Evolutionary conservation across 2,797 vertebrate genomes (phyloP), one percentile per base, ranked within the genome.

Genomic region (Manis crassicaudata): DNA sequence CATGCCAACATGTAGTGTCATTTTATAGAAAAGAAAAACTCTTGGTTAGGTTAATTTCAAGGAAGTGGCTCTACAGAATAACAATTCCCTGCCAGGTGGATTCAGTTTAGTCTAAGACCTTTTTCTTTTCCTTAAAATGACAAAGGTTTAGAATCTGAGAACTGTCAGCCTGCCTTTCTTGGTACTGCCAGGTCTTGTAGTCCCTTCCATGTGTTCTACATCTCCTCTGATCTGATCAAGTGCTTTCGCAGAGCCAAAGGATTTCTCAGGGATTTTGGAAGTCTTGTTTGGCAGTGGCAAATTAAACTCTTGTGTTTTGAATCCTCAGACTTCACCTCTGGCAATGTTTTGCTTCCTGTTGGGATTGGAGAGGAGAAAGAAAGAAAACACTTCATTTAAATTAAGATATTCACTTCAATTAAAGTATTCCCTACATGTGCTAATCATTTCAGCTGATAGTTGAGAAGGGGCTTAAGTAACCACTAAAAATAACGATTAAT

Each of bases 11-110:
- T 60, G 27, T 77, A 52, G 9, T 37, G 0, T 68, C 60, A 20
- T 82, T 82, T 88, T 88, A 46, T 27, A 82, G 52, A 65, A 54
- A 56, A 21, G 40, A 70, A 63, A 88, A 37, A 43, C 43, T 73
- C 58, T 88, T 62, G 3, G 13, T 20, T 89, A 94, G 56, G 81
- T 79, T 92, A 87, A 89, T 76, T 95, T 88, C 62, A 72, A 72
- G 17, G 84, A 81, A 52, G 25, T 23, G 14, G 37, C 27, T 86
- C 32, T 56, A 72, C 21, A 76, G 43, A 95, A 46, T 58, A 90
- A 58, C 40, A 52, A 62, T 96, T 92, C 58, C 63, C 29, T 72
- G n/a, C 32, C n/a, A 95, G 54, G 25, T 77, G 29, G 23, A 83
- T 90, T 94, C 7, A 40, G 25, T 88, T 83, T 86, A 77, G 18